These are phyloP conservation scores for Malthinus flaveolus DNA, from an alignment of 2,888 invertebrate species.

Conservation along the genomic window DNA sequence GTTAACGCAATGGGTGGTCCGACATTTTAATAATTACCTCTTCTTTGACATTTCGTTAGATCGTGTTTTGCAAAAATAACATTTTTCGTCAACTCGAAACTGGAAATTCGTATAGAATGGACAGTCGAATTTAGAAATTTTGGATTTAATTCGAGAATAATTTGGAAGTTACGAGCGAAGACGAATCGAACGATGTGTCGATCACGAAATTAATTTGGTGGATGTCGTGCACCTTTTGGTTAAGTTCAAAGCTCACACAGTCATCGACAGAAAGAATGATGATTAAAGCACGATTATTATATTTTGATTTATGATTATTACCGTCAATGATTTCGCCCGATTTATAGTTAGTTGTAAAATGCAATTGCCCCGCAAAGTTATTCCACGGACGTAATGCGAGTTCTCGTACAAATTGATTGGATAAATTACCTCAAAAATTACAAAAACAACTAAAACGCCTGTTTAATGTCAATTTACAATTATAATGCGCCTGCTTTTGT, in stretches of 20 bases:
- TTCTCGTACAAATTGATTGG: neutral
- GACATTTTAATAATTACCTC: constrained; percentile 20
- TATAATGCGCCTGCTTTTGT: too few species aligned
- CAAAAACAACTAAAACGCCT: too few species aligned
- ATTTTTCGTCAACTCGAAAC: neutral
- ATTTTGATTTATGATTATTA: constrained; percentile 13
- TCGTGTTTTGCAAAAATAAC: neutral
- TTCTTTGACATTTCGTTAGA: constrained; percentile 14
- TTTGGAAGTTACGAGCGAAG: neutral
- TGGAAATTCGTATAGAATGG: neutral
- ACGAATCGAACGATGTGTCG: neutral
- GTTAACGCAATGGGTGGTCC: constrained; percentile 26
- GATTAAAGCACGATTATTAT: constrained; percentile 14
- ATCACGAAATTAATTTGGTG: neutral
- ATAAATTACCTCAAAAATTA: too few species aligned
- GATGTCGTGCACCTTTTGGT: constrained; percentile 6
- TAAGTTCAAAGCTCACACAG: constrained; percentile 25
- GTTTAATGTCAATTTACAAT: too few species aligned
- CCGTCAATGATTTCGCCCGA: constrained; percentile 13
- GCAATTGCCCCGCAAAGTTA: constrained; percentile 8
- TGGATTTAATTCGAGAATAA: neutral
- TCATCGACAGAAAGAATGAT: constrained; percentile 20
- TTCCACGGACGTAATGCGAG: neutral
- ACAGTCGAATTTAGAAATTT: neutral
- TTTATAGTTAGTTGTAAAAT: neutral